Conservation (phyloP, 1,140 invertebrate genomes). For the Hetaerina americana region DNA sequence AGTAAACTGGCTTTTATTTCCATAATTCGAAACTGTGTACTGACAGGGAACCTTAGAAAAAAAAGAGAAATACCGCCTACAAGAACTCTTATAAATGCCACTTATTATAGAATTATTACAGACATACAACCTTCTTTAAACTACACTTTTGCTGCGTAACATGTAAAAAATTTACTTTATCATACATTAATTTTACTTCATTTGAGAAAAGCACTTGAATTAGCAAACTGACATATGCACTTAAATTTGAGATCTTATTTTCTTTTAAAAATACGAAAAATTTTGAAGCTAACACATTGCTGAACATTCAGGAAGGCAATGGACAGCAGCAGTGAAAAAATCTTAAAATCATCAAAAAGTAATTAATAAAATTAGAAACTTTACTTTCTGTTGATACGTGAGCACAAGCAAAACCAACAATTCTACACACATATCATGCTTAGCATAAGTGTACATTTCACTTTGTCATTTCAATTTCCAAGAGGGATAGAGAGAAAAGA, state of each 20-base stretch:
- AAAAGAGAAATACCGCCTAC: conserved; percentile 22
- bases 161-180: not conserved
- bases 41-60: conserved; percentile 33
- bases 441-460: not conserved
- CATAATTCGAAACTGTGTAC: conserved; percentile 15
- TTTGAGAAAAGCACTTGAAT: not conserved
- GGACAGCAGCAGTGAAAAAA: not conserved
- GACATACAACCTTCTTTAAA: not conserved
- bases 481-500: too few relatives aligned
- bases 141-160: not conserved
- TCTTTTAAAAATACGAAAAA: not conserved
- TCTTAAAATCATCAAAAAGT: not conserved
- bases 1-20: conserved; percentile 35
- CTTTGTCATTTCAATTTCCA: too few relatives aligned
- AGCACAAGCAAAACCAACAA: not conserved
- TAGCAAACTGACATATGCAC: too few relatives aligned
- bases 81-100: not conserved
- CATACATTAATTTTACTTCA: not conserved
- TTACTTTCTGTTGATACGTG: not conserved
- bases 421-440: not conserved
- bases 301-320: not conserved
- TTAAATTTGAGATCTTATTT: not conserved
- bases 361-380: not conserved
- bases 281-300: not conserved
- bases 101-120: not conserved